A percentile compares a stretch with the other conserved stretches of the same genome.
These are phyloP conservation scores for Nasonia vitripennis DNA, from an alignment of 1,140 invertebrate genomes.

Conservation along the genomic window DNA sequence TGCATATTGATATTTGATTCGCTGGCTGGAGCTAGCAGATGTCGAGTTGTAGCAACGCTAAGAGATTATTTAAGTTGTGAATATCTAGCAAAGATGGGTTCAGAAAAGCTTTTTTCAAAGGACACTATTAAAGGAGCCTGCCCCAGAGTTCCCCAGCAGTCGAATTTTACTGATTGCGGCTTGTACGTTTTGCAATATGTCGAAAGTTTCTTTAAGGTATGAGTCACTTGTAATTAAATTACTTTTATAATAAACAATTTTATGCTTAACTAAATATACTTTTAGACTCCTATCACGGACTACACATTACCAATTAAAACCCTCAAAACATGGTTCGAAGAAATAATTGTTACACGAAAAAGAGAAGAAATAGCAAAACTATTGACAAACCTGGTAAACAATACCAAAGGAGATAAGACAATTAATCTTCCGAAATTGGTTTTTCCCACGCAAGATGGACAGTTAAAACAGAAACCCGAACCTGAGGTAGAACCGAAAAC, in stretches of 20 bases:
- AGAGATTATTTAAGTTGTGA: conserved; percentile 93
- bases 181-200: conserved; percentile 96
- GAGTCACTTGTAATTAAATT: conserved; percentile 1
- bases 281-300: conserved; percentile 83
- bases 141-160: conserved; percentile 96
- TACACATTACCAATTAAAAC: conserved; percentile 85
- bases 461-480: conserved; percentile 67
- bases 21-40: conserved; percentile 85
- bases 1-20: conserved; percentile 98
- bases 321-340: conserved; percentile 86
- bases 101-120: conserved; percentile 82
- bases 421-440: conserved; percentile 70
- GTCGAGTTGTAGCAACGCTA: conserved; percentile 89
- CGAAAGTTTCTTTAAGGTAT: conserved; percentile 93
- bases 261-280: conserved; percentile 55
- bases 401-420: conserved; percentile 71
- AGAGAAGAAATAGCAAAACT: conserved; percentile 86
- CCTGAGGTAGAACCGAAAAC: conserved; percentile 54
- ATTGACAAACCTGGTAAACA: conserved; percentile 82
- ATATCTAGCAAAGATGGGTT: conserved; percentile 85
- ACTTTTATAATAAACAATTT: conserved; percentile 15
- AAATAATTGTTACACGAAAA: conserved; percentile 85
- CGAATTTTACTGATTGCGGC: conserved; percentile 97
- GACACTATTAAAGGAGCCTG: conserved; percentile 88
- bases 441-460: conserved; percentile 72